phyloP scores from a whole-genome alignment of 2,113 vertebrate species.

The Columba livia region DNA sequence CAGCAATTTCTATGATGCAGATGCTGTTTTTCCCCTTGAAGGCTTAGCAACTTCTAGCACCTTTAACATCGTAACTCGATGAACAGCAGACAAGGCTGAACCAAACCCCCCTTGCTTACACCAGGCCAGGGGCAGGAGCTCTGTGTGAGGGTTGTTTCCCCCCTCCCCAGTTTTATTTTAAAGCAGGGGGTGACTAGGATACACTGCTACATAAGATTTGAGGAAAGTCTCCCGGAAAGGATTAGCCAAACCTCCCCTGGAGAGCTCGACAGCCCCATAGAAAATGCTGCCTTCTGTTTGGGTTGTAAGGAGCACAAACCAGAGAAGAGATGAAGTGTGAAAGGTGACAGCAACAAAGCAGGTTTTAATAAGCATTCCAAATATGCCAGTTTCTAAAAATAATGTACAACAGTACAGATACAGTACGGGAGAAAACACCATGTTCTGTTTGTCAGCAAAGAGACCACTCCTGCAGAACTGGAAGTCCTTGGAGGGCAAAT shows the following conservation, averaged over 20 bases:
- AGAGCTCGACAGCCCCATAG: neutral
- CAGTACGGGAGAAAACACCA: slow-evolving; percentile 20
- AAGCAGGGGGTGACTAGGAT: neutral
- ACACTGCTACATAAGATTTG: neutral
- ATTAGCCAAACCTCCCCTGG: neutral
- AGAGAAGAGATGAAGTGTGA: slow-evolving; percentile 6
- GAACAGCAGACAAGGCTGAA: neutral
- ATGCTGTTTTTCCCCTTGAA: neutral
- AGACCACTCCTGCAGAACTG: slow-evolving; percentile 1
- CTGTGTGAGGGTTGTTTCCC: neutral
- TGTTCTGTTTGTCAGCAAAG: slow-evolving; percentile 17
- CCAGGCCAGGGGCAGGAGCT: neutral
- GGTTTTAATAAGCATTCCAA: slow-evolving; percentile 33
- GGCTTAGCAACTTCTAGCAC: neutral
- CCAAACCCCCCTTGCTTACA: neutral
- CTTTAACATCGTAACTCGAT: neutral
- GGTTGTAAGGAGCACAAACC: neutral
- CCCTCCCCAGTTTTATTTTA: no score
- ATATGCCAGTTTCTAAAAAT: slow-evolving; percentile 56
- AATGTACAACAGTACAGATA: neutral
- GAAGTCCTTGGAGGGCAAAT: slow-evolving; percentile 49
- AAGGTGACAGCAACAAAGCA: slow-evolving; percentile 11
- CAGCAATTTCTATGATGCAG: neutral
- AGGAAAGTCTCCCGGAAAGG: neutral
- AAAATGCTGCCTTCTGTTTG: neutral